These are phyloP conservation scores for Tichodroma muraria DNA, from an alignment of 2,113 vertebrate genomes.

Conservation along the genomic window DNA sequence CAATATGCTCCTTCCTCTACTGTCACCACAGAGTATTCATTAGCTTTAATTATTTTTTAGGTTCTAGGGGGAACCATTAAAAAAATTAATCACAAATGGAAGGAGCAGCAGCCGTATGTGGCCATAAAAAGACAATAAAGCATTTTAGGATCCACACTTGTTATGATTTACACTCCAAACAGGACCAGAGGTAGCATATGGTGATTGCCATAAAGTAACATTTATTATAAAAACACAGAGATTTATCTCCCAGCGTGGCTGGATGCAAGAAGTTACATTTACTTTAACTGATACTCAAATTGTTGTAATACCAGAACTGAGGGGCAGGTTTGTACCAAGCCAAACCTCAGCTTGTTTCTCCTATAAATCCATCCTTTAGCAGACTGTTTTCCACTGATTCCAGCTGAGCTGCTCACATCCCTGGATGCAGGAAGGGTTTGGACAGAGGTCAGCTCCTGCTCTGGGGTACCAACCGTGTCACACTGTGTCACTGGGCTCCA, in stretches of 20 bases:
- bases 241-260: background rate
- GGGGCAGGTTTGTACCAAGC: background rate
- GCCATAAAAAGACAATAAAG: slow-evolving; percentile 54
- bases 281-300: background rate
- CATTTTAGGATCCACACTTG: slow-evolving; percentile 31
- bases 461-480: background rate
- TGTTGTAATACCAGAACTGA: background rate
- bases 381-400: background rate
- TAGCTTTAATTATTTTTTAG: slow-evolving; percentile 68
- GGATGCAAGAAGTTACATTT: background rate
- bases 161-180: slow-evolving; percentile 56
- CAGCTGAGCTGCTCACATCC: background rate
- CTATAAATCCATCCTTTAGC: background rate
- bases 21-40: slow-evolving; percentile 47
- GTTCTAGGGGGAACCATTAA: slow-evolving; percentile 63
- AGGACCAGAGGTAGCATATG: slow-evolving; percentile 40
- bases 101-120: slow-evolving; percentile 17
- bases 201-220: background rate
- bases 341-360: background rate
- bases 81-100: slow-evolving; percentile 59
- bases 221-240: slow-evolving; percentile 30
- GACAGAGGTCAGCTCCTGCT: background rate
- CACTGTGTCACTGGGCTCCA: no score
- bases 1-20: slow-evolving; percentile 8
- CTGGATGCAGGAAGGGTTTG: background rate